These are phyloP conservation scores for Rapana venosa DNA, from an alignment of 2,888 invertebrate species.

Conservation along the genomic window DNA sequence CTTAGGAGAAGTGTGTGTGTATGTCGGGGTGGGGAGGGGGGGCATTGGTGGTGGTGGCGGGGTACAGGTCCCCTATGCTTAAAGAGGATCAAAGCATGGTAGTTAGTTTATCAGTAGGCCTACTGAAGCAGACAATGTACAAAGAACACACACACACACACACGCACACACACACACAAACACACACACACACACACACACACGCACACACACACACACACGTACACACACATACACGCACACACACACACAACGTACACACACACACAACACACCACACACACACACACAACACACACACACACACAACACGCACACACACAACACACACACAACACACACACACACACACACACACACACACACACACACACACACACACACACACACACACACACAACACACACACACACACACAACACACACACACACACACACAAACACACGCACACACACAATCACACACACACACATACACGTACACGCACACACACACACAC, in stretches of 20 bases:
- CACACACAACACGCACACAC: constrained; percentile 17
- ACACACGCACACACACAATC: too few relatives aligned
- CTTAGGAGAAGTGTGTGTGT: not conserved
- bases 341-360: constrained; percentile 20
- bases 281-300: not conserved
- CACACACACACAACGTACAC: not conserved
- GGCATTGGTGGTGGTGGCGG: too few relatives aligned
- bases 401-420: too few relatives aligned
- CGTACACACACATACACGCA: not conserved
- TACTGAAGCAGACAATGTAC: not conserved
- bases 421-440: too few relatives aligned
- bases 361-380: constrained; percentile 1
- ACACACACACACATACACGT: too few relatives aligned
- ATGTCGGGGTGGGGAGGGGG: too few relatives aligned
- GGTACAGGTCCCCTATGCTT: not conserved
- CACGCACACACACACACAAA: not conserved
- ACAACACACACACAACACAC: not conserved
- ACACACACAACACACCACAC: not conserved
- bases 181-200: not conserved
- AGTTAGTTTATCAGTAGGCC: not conserved
- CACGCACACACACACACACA: not conserved
- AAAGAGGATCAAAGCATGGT: too few relatives aligned
- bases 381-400: constrained; percentile 13
- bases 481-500: not conserved
- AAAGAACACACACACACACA: not conserved